Base-by-base conservation (phyloP, 1,140 invertebrate species). In the Aplysia californica region DNA sequence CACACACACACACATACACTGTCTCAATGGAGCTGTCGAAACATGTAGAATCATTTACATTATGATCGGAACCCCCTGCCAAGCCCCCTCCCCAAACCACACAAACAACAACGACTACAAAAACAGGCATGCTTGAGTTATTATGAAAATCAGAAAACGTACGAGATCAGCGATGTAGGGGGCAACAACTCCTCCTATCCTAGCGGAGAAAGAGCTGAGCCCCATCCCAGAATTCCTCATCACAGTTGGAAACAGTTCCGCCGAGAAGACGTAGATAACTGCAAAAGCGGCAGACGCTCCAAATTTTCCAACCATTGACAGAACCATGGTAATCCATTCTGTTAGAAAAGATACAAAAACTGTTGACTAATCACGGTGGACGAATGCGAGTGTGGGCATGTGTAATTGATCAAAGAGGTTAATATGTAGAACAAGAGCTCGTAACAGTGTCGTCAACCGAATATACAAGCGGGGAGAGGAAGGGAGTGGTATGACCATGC, bases 201-300 rank as follows among this genome's bases (percentile, higher is more conserved):
- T 89, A 6, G 95, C 95, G 78, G 92, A 93, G 78, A 94, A 95
- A 0, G 95, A 96, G 56, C 94, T 92, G 3, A 94, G 90, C 0
- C 96, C 96, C 70, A 97, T 90, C 0, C 93, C 96, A 0, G 95
- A 95, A 84, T 95, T 96, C 71, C 95, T 90, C 50, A 96, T 93
- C 6, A 94, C 93, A 0, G 96, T 97, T 5, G 96, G 96, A 83
- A 95, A 96, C 83, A 95, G 93, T 90, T 96, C 95, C 5, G 93
- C 93, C 15, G 95, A 94, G 84, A 94, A 95, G 58, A 96, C 91
- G 83, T 95, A 96, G 38, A 96, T 92, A 1, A 94, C 93, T 36
- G 93, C 94, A 75, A 87, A 87, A 23, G 83, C 80, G 0, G 83
- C 80, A 0, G 85, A 76, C 0, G 82, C 76, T 0, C 80, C 79